These are phyloP conservation scores for Pseudomugil tenellus DNA, from an alignment of 2,797 vertebrate genomes.

Conservation along the genomic window DNA sequence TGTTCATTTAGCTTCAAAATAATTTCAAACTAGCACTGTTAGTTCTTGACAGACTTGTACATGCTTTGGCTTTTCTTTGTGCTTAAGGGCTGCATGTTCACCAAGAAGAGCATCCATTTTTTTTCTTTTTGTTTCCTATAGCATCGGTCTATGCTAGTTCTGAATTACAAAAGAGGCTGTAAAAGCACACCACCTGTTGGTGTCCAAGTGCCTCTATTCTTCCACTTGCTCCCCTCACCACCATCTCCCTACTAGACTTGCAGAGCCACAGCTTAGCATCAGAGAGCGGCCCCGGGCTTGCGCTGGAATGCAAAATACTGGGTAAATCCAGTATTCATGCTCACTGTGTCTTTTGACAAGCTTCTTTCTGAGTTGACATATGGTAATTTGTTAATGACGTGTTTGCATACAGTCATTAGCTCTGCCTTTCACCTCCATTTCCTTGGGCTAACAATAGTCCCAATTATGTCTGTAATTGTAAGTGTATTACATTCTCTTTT, in stretches of 20 bases:
- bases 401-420: constrained; percentile 81
- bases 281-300: constrained; percentile 70
- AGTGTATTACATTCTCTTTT: constrained; percentile 73
- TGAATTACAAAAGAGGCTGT: constrained; percentile 70
- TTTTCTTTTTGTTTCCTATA: constrained; percentile 10
- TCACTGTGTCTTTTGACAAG: constrained; percentile 78
- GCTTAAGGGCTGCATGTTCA: constrained; percentile 31
- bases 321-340: constrained; percentile 76
- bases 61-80: constrained; percentile 4
- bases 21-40: constrained; percentile 2
- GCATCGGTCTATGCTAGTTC: constrained; percentile 46
- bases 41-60: background rate
- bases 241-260: constrained; percentile 55
- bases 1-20: constrained; percentile 12
- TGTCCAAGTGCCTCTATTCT: constrained; percentile 75
- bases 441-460: constrained; percentile 80
- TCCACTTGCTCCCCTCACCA: constrained; percentile 56
- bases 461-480: constrained; percentile 81
- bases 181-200: constrained; percentile 86
- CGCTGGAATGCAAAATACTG: constrained; percentile 75
- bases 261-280: constrained; percentile 63
- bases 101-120: constrained; percentile 24
- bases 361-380: constrained; percentile 79
- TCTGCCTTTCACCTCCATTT: constrained; percentile 80
- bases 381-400: constrained; percentile 82